Base-by-base conservation (phyloP, 2,888 invertebrate species). In the Dolomedes plantarius region DNA sequence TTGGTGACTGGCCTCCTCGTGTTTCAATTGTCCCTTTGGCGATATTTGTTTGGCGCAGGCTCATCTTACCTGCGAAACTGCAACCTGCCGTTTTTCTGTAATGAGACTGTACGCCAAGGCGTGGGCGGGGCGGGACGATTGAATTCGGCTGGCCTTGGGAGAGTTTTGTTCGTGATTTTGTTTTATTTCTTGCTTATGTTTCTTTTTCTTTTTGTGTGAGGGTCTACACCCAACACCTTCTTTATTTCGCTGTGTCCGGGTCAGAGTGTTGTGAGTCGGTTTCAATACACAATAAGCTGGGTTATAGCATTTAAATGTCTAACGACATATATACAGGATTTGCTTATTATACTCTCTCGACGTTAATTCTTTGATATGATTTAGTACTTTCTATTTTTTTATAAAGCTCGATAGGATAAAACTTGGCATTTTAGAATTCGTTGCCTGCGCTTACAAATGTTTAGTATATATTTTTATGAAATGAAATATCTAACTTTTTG, bases 51-150 rank as follows among this genome's bases (percentile, higher is more conserved):
- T 79, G 78, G 78, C 71, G 72, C 19, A 13, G 16, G 41, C 7
- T 31, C 28, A 13, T 23, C 27, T 68, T 68, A 9, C 23, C 23
- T 36, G 23, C 50, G 46, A 29, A 41, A 36, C 13, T 46, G 80
- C 73, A 73, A 80, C 72, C 80, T 80, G 62, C 16, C 39, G 31
- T n/a, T 31, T 32, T 72, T 72, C 71, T 36, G 68, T 80, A 80
- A 73, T 80, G 67, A 80, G 73, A 71, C 56, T 23, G 64, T 62
- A 41, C 16, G 69, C 27, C 50, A 73, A 73, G 67, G 68, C 67
- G 73, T 79, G 71, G 79, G 79, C 71, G 80, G 80, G 46, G 72
- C 56, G 32, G 67, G 80, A 64, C 80, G 80, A 80, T 80, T 80
- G 80, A 80, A 80, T 80, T 80, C 73, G n/a, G 32, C 19, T 74